phyloP scores from a whole-genome alignment of 2,888 invertebrate genomes.

The Cenopis cana region DNA sequence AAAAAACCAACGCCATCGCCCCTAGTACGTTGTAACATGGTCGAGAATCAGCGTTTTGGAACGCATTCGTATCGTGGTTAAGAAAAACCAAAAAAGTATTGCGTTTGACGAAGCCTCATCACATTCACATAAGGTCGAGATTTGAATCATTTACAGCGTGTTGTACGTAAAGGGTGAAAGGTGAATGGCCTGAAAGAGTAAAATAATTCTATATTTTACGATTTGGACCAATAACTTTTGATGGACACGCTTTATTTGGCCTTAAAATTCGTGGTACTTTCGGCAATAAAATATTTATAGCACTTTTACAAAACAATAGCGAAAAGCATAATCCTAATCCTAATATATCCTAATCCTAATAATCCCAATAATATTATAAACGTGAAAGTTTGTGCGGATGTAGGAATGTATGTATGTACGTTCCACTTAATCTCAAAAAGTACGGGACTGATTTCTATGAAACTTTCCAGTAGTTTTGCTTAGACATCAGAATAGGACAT shows the following conservation, averaged over 20 bases:
- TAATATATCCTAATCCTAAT: too few species aligned
- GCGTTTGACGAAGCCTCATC: not conserved
- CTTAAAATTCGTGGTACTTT: not conserved
- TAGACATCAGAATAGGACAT: too few species aligned
- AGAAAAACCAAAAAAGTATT: not conserved
- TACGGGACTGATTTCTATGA: too few species aligned
- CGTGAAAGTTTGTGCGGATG: too few species aligned
- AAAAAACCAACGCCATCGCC: not conserved
- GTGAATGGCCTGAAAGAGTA: constrained; percentile 15
- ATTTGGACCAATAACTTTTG: not conserved
- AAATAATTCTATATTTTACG: constrained; percentile 20
- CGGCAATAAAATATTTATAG: not conserved
- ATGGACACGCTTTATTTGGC: constrained; percentile 9
- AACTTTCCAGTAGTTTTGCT: too few species aligned
- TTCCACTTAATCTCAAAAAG: too few species aligned
- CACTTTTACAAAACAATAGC: not conserved
- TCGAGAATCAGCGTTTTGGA: not conserved
- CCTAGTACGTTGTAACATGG: not conserved
- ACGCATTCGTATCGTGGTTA: not conserved
- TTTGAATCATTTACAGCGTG: not conserved
- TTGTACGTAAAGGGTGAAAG: constrained; percentile 13
- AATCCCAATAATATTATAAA: too few species aligned
- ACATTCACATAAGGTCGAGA: constrained; percentile 1
- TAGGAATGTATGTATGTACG: too few species aligned
- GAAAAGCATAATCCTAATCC: not conserved